Percentiles rank a stretch among this genome's conserved stretches.
Evolutionary conservation across 2,888 invertebrate genomes (phyloP).

Genomic region (Metalampra italica): DNA sequence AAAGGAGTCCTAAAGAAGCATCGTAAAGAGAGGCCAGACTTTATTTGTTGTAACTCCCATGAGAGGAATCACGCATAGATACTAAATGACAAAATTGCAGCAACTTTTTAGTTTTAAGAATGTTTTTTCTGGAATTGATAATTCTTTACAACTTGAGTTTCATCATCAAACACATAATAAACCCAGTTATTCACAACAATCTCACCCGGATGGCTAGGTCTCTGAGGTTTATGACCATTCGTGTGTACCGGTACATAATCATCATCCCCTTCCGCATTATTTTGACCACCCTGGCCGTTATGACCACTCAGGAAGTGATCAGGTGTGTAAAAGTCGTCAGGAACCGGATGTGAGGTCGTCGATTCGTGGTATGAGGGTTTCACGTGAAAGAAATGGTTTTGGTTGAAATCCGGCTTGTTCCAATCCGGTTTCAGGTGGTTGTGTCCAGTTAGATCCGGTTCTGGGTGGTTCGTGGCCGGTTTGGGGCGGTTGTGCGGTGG

Average conservation of each 20-base stretch:
- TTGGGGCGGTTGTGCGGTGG: conserved; percentile 41
- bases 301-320: conserved; percentile 29
- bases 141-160: conserved; percentile 19
- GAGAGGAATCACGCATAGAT: too few relatives aligned
- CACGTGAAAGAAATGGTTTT: conserved; percentile 62
- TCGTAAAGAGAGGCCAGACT: too few relatives aligned
- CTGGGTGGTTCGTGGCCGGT: conserved; percentile 20
- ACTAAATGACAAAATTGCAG: too few relatives aligned
- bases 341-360: conserved; percentile 38
- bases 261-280: conserved; percentile 52
- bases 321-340: conserved; percentile 48
- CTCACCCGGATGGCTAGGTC: conserved; percentile 71
- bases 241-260: conserved; percentile 67
- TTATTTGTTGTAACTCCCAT: too few relatives aligned
- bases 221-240: conserved; percentile 49
- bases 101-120: too few relatives aligned
- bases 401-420: conserved; percentile 51
- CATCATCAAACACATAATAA: conserved; percentile 21
- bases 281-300: conserved; percentile 13
- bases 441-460: conserved; percentile 28
- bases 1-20: too few relatives aligned
- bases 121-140: too few relatives aligned
- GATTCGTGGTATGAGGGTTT: conserved; percentile 72
- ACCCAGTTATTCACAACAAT: conserved; percentile 18
- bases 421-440: conserved; percentile 31